Evolutionary conservation across 2,113 vertebrate genomes (phyloP), one percentile per base, ranked within the genome.

Genomic region (Odobenus rosmarus): DNA sequence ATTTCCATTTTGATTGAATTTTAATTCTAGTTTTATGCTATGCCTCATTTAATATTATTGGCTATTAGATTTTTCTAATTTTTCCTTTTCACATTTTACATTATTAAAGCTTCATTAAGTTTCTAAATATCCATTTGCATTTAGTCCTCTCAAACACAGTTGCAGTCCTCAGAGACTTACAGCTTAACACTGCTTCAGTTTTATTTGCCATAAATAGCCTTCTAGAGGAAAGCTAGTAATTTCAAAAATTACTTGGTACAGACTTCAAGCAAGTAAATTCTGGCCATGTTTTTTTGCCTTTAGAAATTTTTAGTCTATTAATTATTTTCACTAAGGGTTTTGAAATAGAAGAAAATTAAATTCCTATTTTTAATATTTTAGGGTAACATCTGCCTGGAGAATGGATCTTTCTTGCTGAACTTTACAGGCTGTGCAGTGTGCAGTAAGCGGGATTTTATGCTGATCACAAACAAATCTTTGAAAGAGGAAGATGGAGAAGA

Each of bases 401-500:
- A 99, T 80, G 99, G 99, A 18, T 99, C 99, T 11, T 99, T 99
- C 97, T 98, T 99, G 95, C 99, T 99, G 97, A 99, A 99, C 98
- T 99, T 99, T 88, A 98, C 98, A 92, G 98, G 99, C 59, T 99
- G 99, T 94, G 99, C 98, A n/a, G 98, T 98, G 95, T 99, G 99
- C 93, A 99, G 98, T 92, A 99, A 99, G 93, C 98, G 99, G 74
- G 99, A 99, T 98, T 99, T 99, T 93, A 99, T 99, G 97, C 98
- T 99, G 97, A 99, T 99, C 96, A 98, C 98, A 86, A 99, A 99
- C 93, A 99, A 99, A 97, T 95, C 98, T 95, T 98, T 98, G 4
- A 99, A 99, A 89, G 99, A 99, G 76, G 99, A 99, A 11, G 99
- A 99, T 92, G 99, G 99, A 96, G 99, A 99, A 91, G 99, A 99